phyloP scores from a whole-genome alignment of 2,797 vertebrate genomes.

The Sphenodon punctatus region DNA sequence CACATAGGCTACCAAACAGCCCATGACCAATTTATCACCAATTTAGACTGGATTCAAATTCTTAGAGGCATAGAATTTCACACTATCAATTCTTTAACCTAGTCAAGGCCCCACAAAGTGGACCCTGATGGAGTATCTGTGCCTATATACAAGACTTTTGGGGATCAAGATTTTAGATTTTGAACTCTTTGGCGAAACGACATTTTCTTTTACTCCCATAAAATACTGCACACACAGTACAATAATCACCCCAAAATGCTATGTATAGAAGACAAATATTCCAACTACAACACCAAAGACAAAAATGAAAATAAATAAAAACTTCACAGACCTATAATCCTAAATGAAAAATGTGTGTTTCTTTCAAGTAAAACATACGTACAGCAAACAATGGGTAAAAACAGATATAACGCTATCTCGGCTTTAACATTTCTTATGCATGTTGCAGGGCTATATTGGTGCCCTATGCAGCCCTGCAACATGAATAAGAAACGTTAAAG shows the following conservation, averaged over 20 bases:
- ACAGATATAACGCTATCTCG: too few species aligned
- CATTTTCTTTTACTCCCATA: background rate
- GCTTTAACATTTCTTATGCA: too few species aligned
- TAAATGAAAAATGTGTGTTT: background rate
- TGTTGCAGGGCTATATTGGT: too few species aligned
- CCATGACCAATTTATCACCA: background rate
- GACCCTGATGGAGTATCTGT: background rate
- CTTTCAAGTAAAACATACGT: constrained; percentile 22
- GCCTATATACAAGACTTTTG: background rate
- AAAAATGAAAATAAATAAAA: background rate
- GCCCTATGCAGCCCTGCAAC: too few species aligned
- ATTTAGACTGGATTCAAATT: background rate
- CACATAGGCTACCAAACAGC: background rate
- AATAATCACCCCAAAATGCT: background rate
- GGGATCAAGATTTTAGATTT: background rate
- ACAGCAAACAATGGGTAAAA: too few species aligned
- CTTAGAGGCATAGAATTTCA: background rate
- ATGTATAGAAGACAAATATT: background rate
- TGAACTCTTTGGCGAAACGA: background rate
- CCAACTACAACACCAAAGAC: background rate
- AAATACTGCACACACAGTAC: background rate
- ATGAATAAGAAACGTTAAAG: too few species aligned
- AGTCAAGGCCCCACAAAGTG: background rate
- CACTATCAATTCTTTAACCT: background rate
- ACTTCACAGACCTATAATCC: background rate